Evolutionary conservation across 2,797 vertebrate genomes (phyloP).

Genomic region (Sciaenops ocellatus): DNA sequence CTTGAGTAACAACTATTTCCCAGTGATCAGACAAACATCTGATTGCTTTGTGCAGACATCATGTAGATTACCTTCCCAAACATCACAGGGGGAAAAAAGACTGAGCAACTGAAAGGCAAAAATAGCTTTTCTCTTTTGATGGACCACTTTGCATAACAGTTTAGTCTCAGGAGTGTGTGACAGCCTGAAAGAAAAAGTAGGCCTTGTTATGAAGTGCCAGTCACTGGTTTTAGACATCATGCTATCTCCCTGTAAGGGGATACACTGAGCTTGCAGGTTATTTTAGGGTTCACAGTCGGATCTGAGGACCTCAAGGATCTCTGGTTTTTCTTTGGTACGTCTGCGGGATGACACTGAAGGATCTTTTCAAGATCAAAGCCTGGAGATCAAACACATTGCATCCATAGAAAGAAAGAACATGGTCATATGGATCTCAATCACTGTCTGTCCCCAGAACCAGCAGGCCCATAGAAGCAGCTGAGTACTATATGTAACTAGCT

Average conservation of each 20-base stretch:
- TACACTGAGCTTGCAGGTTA: conserved; percentile 66
- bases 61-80: neutral
- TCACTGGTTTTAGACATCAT: conserved; percentile 66
- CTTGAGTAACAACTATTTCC: neutral
- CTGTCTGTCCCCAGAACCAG: conserved; percentile 39
- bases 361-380: conserved; percentile 78
- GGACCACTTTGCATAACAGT: conserved; percentile 34
- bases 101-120: conserved; percentile 25
- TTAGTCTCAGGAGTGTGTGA: conserved; percentile 21
- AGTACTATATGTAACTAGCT: conserved; percentile 20
- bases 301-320: conserved; percentile 66
- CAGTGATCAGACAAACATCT: conserved; percentile 21
- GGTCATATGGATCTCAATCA: conserved; percentile 67
- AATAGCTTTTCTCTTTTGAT: conserved; percentile 27
- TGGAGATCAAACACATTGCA: conserved; percentile 69
- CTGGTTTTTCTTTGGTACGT: conserved; percentile 70
- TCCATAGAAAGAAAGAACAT: conserved; percentile 38
- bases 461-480: conserved; percentile 26
- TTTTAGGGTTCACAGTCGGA: conserved; percentile 73
- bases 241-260: conserved; percentile 71
- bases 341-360: conserved; percentile 72
- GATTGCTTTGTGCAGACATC: conserved; percentile 14
- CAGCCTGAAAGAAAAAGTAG: conserved; percentile 48
- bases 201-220: conserved; percentile 64
- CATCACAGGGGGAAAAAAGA: conserved; percentile 15